A percentile compares a stretch with the other conserved stretches of the same genome.
Evolutionary conservation across 2,113 vertebrate species (phyloP).

Genomic region (Lagopus muta): DNA sequence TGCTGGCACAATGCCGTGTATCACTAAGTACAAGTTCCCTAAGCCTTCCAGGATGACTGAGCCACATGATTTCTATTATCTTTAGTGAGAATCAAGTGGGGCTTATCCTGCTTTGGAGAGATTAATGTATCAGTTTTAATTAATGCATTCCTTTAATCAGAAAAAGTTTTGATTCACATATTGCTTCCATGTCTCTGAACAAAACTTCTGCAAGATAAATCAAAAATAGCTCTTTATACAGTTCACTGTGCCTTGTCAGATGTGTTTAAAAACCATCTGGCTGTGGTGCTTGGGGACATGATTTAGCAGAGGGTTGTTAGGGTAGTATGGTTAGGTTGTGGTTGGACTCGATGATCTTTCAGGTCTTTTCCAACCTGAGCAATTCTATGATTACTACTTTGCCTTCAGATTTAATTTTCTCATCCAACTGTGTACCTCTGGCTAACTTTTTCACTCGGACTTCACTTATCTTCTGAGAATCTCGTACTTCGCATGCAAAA

Average conservation of each 20-base stretch:
- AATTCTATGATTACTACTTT: background rate
- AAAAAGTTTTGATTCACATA: constrained; percentile 3
- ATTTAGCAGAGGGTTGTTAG: too few relatives aligned
- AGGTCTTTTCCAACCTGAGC: too few relatives aligned
- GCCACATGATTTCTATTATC: constrained; percentile 13
- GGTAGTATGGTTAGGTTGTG: too few relatives aligned
- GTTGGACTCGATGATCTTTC: too few relatives aligned
- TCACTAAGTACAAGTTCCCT: background rate
- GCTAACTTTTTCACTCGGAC: background rate
- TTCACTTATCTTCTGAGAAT: background rate
- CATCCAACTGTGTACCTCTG: background rate
- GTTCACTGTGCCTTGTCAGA: background rate
- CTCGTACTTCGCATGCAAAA: background rate
- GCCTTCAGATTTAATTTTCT: background rate
- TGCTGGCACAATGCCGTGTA: background rate
- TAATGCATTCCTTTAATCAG: constrained; percentile 44
- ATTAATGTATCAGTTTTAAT: constrained; percentile 19
- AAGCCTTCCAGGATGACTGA: background rate
- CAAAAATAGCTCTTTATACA: background rate
- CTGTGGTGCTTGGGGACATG: too few relatives aligned
- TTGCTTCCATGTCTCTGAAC: background rate
- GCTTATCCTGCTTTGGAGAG: constrained; percentile 28
- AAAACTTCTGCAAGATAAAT: constrained; percentile 13
- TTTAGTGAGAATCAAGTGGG: background rate
- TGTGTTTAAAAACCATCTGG: too few relatives aligned